Conservation (phyloP, 2,888 invertebrate genomes). For the Tenthredo notha region DNA sequence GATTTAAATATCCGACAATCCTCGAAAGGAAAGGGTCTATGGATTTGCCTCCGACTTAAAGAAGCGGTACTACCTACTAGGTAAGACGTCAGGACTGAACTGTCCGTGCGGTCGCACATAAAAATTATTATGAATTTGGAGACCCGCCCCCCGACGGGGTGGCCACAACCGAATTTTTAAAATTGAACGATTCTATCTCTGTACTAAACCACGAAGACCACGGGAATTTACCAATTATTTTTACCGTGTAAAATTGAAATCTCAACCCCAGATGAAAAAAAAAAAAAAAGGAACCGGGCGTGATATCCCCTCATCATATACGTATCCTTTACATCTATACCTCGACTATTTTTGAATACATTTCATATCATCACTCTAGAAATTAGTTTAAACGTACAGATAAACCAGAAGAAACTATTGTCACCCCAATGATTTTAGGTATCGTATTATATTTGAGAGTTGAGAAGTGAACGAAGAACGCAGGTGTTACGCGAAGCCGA, state of each 20-base stretch:
- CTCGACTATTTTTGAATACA: not conserved
- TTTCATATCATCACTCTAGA: not conserved
- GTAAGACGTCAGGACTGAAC: constrained; percentile 22
- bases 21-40: not conserved
- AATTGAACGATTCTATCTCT: constrained; percentile 34
- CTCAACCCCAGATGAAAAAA: not conserved
- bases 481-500: constrained; percentile 26
- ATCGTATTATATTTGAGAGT: not conserved
- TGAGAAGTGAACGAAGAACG: not conserved
- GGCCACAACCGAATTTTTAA: constrained; percentile 12
- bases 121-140: constrained; percentile 42
- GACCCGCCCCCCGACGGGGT: constrained; percentile 49
- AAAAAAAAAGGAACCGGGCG: not conserved
- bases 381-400: too few species aligned
- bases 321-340: not conserved
- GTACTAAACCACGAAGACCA: not conserved
- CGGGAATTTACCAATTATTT: constrained; percentile 41
- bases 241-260: constrained; percentile 28
- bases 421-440: not conserved
- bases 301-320: not conserved
- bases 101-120: constrained; percentile 40
- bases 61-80: constrained; percentile 6
- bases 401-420: not conserved
- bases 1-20: not conserved
- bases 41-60: not conserved